phyloP scores from a whole-genome alignment of 1,140 invertebrate species.

The Cydia fagiglandana region DNA sequence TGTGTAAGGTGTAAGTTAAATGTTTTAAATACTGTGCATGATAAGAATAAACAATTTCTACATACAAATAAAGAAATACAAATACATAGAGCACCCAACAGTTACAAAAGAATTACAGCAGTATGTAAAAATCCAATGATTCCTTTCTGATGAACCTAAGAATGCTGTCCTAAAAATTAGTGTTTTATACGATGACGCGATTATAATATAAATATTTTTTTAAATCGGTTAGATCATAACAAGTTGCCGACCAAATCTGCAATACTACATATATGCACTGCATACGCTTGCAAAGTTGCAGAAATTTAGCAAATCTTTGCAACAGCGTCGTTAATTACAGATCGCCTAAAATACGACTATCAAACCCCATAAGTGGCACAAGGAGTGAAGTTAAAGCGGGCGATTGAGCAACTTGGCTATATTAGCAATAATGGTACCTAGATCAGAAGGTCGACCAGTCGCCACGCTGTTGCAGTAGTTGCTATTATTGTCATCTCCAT shows the following conservation, averaged over 20 bases:
- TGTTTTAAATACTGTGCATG: no score
- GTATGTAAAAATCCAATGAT: not conserved
- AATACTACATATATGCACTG: not conserved
- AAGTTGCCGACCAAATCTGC: not conserved
- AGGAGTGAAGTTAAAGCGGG: conserved; percentile 51
- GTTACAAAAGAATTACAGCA: no score
- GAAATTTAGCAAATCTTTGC: not conserved
- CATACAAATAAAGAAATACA: no score
- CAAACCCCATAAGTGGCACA: conserved; percentile 45
- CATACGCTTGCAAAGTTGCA: not conserved
- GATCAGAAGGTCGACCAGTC: conserved; percentile 68
- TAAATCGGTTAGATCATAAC: conserved; percentile 19
- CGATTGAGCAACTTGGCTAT: conserved; percentile 68
- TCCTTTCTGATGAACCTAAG: not conserved
- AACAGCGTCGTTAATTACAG: not conserved
- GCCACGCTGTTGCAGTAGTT: conserved; percentile 47
- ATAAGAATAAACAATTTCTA: no score
- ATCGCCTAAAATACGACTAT: conserved; percentile 35
- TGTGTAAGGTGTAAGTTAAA: no score
- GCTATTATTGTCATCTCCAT: conserved; percentile 45
- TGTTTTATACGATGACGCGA: not conserved
- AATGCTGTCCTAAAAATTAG: not conserved
- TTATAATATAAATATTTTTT: not conserved
- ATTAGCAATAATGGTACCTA: conserved; percentile 67
- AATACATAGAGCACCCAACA: no score